Percentiles rank a stretch among this genome's conserved stretches.
phyloP scores from a whole-genome alignment of 2,888 invertebrate species.

The Trissoscelio sp. region DNA sequence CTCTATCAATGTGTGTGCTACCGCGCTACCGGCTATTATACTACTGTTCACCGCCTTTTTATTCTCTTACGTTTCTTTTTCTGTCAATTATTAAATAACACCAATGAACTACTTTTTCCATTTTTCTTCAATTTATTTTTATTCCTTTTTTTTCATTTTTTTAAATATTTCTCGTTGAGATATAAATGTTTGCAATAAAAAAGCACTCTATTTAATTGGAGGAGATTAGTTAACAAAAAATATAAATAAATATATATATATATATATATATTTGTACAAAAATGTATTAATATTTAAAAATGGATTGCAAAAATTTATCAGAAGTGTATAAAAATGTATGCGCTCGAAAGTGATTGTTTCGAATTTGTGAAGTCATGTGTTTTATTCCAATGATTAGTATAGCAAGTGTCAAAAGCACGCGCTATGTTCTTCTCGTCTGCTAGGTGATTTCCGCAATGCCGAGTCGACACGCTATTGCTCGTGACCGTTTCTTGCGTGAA shows the following conservation, averaged over 20 bases:
- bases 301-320: too few species aligned
- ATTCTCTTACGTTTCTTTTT: constrained; percentile 1
- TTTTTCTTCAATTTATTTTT: neutral
- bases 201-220: too few species aligned
- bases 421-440: constrained; percentile 34
- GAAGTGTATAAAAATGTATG: too few species aligned
- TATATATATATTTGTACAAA: too few species aligned
- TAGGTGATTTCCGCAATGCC: constrained; percentile 46
- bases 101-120: neutral
- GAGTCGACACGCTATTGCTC: constrained; percentile 57
- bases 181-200: too few species aligned
- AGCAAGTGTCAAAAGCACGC: constrained; percentile 55
- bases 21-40: constrained; percentile 36
- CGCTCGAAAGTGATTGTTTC: constrained; percentile 9
- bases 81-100: neutral
- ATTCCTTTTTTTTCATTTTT: neutral
- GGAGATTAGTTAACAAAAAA: too few species aligned
- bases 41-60: constrained; percentile 27
- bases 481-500: constrained; percentile 57
- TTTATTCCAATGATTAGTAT: constrained; percentile 34
- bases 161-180: too few species aligned
- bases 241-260: too few species aligned
- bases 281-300: too few species aligned
- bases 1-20: constrained; percentile 24
- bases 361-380: neutral